Base-by-base conservation (phyloP, 2,797 vertebrate species). In the Gadopsis bispinosus region DNA sequence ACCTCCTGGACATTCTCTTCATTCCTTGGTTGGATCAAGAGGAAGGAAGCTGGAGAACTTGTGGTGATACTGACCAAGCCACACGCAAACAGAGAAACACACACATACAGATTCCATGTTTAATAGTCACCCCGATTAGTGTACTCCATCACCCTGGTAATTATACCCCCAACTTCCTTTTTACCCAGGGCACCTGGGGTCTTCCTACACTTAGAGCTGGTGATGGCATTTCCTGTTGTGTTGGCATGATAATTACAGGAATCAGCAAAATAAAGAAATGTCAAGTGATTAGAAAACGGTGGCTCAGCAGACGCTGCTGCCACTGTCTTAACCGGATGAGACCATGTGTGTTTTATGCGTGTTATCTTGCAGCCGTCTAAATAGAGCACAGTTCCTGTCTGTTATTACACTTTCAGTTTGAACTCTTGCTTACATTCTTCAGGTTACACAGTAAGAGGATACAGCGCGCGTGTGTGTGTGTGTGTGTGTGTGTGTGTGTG, bases 61-160 rank as follows among this genome's bases (percentile, higher is more conserved):
- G 87, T 29, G 77, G 83, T 73, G 64, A 83, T 14, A n/a, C 17
- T 77, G 83, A 76, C 82, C 61, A 19, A 64, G n/a, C 22, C 53
- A n/a, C 54, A 75, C 48, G 7, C 17, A 60, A 50, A 77, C 59
- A 61, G 50, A 60, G 17, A 47, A 47, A 37, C 41, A 61, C 39
- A 73, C 35, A 56, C 20, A 75, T 12, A n/a, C 51, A 79, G 69
- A 91, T 86, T 55, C 81, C 76, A 58, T 62, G 51, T 89, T 81
- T 74, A 80, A 74, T 70, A 88, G 81, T 90, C 83, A 86, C 62
- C 63, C 73, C 66, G 71, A 88, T 91, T 90, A 90, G 50, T 64
- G 58, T 62, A 26, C 76, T 68, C 41, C 70, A 43, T 86, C 72
- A 66, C 67, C 26, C n/a, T 22, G 51, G 62, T 88, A 83, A 89